Base-by-base conservation (phyloP, 2,888 invertebrate genomes). In the Portevinia maculata region DNA sequence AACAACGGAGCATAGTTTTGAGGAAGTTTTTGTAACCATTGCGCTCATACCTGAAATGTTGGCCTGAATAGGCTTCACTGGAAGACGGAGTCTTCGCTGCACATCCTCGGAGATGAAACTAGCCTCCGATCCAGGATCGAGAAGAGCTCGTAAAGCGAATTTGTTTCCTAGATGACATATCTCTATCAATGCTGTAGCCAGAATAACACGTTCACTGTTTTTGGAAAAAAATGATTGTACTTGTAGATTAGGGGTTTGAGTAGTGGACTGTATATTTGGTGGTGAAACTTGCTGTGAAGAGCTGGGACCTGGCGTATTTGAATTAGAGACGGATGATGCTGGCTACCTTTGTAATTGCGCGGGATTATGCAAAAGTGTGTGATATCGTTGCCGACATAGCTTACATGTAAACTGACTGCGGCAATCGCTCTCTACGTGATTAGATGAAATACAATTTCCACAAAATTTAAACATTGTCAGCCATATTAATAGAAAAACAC, bases 31-130 rank as follows among this genome's bases (percentile, higher is more conserved):
- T 8, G 53, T 44, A 24, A 55, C 15, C 13, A 44, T 6, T 15
- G 60, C 19, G 11, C 11, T 60, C 21, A 67, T 44, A 5, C 53
- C 55, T 3, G 44, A 55, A 15, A 44, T 46, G 9, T 55, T n/a
- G 13, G 53, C 67, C n/a, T 53, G 53, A 9, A 44, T 55, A 1
- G 44, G 34, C 21, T 55, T 30, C 0, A n/a, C 41, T 8, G 41
- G 41, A 7, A 41, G 15, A 6, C 41, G 17, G 9, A 48, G 2
- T 1, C 46, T 9, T 3, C 1, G 3, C 2, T 46, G 46, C 3
- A 21, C 46, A 4, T 24, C 24, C 24, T 48, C 46, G 7, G 46
- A 48, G 6, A 48, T 48, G 11, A 48, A 48, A 0, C 21, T 24
- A 3, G n/a, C 21, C n/a, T 21, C 24, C 5, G 46, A 48, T 11